Evolutionary conservation across 1,140 invertebrate species (phyloP).

Genomic region (Oppia nitens): DNA sequence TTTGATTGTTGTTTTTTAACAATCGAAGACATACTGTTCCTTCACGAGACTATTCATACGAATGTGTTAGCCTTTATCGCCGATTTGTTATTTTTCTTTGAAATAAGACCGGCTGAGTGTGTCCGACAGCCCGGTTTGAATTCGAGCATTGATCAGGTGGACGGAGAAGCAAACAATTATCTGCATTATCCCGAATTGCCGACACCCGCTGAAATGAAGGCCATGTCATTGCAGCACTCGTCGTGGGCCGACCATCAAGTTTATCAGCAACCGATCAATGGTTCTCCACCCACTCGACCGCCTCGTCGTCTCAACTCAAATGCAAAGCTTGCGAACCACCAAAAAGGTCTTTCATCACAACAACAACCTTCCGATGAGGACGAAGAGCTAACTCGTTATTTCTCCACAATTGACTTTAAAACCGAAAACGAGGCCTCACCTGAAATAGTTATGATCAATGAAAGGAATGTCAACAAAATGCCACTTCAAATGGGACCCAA

Average conservation of each 20-base stretch:
- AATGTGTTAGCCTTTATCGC: constrained; percentile 86
- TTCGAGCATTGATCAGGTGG: not conserved
- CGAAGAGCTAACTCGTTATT: constrained; percentile 18
- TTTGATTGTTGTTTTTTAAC: constrained; percentile 83
- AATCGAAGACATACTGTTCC: constrained; percentile 88
- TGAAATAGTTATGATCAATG: not conserved
- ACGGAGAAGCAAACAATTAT: not conserved
- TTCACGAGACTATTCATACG: constrained; percentile 76
- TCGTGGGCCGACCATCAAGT: constrained; percentile 2
- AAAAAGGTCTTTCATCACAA: not conserved
- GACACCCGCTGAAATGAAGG: constrained; percentile 15
- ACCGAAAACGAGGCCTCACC: not conserved
- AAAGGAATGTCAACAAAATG: not conserved
- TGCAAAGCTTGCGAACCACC: not conserved
- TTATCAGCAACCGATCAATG: not conserved
- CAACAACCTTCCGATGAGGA: constrained; percentile 10
- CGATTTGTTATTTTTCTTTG: constrained; percentile 86
- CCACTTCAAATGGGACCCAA: not conserved
- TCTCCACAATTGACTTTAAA: constrained; percentile 11
- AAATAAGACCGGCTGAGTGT: constrained; percentile 76
- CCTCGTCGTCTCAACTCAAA: not conserved
- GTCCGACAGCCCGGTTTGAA: constrained; percentile 41
- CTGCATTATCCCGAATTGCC: constrained; percentile 13
- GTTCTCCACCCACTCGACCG: not conserved
- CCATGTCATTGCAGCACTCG: constrained; percentile 11